These are phyloP conservation scores for Drosophila baimaii DNA, from an alignment of 1,140 invertebrate genomes.

Conservation along the genomic window DNA sequence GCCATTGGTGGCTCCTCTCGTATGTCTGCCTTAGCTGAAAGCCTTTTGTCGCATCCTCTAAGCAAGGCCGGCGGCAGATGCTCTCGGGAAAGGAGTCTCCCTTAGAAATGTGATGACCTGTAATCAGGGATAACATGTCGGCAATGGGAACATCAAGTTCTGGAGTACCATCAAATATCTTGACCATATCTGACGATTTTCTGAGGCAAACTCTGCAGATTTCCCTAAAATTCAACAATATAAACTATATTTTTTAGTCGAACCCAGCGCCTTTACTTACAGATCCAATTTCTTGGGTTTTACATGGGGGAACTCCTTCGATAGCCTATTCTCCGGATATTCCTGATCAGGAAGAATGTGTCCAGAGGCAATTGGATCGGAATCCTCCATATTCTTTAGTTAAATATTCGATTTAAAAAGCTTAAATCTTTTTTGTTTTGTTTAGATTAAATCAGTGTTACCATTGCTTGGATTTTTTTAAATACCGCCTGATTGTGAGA, in stretches of 20 bases:
- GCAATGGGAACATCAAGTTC: neutral
- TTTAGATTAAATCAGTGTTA: neutral
- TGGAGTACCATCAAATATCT: neutral
- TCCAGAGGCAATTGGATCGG: neutral
- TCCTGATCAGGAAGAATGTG: neutral
- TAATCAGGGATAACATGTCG: neutral
- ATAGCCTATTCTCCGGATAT: neutral
- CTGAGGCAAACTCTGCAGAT: neutral
- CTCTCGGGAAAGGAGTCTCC: constrained; percentile 5
- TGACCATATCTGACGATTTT: neutral
- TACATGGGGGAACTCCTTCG: neutral
- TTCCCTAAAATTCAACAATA: neutral
- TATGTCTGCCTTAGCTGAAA: neutral
- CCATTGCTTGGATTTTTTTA: neutral
- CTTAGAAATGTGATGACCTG: neutral
- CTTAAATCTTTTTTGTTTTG: neutral
- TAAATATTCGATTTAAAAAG: neutral
- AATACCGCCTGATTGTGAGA: neutral
- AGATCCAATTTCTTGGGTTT: neutral
- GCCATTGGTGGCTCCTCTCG: neutral
- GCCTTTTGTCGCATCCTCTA: neutral
- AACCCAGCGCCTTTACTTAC: neutral
- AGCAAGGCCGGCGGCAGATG: neutral
- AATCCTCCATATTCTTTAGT: neutral
- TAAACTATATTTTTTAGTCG: neutral